phyloP scores from a whole-genome alignment of 2,888 invertebrate genomes.

The Troglohyphantes excavatus region DNA sequence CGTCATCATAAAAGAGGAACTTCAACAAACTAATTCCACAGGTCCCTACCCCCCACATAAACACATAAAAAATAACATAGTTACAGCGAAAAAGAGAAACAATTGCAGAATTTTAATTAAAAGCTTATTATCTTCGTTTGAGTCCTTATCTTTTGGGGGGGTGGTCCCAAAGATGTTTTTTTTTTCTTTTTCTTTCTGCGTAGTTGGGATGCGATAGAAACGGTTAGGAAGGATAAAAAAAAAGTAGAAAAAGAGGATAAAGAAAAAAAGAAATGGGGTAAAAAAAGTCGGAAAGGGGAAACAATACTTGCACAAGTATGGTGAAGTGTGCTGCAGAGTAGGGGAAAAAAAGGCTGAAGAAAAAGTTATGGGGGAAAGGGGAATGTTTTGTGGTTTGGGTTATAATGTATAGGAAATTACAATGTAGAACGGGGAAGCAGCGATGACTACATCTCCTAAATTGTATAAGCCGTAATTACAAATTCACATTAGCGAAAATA shows the following conservation, averaged over 20 bases:
- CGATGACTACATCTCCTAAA: too few species aligned
- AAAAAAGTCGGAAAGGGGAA: slow-evolving; percentile 28
- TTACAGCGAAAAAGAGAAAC: slow-evolving; percentile 25
- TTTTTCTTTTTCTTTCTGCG: slow-evolving; percentile 6
- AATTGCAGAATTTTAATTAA: slow-evolving; percentile 70
- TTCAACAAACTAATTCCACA: slow-evolving; percentile 55
- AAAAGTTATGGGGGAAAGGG: slow-evolving; percentile 2
- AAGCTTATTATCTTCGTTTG: slow-evolving; percentile 61
- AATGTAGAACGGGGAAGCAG: too few species aligned
- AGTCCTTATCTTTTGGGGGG: neutral
- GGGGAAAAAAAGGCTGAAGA: neutral
- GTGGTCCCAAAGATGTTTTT: slow-evolving; percentile 29
- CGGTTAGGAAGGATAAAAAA: neutral
- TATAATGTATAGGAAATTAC: neutral
- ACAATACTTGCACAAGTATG: slow-evolving; percentile 17
- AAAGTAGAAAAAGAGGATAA: slow-evolving; percentile 10
- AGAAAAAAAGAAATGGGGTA: neutral
- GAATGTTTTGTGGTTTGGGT: neutral
- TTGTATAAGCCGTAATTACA: too few species aligned
- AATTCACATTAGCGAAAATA: too few species aligned
- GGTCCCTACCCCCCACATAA: slow-evolving; percentile 34
- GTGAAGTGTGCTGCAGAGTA: neutral
- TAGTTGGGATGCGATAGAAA: slow-evolving; percentile 8
- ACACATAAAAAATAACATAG: slow-evolving; percentile 37
- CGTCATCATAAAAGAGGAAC: neutral